Evolutionary conservation across 1,140 invertebrate genomes (phyloP), one percentile per base, ranked within the genome.

Genomic region (Cydia fagiglandana): DNA sequence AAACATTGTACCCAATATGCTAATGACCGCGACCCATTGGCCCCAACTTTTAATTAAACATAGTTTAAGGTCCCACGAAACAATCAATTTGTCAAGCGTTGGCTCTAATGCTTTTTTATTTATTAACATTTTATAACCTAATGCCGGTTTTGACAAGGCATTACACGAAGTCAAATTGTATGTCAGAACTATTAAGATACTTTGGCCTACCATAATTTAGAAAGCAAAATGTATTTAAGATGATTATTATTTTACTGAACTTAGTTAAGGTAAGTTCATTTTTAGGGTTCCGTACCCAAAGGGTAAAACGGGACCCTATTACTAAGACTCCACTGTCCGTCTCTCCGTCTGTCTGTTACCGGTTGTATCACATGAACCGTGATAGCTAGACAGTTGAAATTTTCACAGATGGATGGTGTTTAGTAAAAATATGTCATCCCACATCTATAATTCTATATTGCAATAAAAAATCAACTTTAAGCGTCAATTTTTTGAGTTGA

Each of bases 41-140:
- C 30, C 66, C 80, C 73, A 82, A 80, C 74, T 50, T 81, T 80
- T 76, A 78, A 64, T 28, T 75, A 73, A 81, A 73, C 76, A 66
- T 30, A 50, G 28, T 66, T 70, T 70, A 70, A 70, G 70, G 66
- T 75, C 45, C 45, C 56, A 64, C 56, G 74, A 79, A 78, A 86
- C 81, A 84, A 84, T 84, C 82, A 83, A 86, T 86, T 86, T 84
- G 84, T 86, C 84, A 86, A 84, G 77, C 79, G 45, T 45, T 56
- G 70, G 56, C 73, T 75, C 79, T 76, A 84, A 83, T 80, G 74
- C 73, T 83, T 84, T 81, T 81, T 79, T 79, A 78, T 79, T 80
- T 79, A 78, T 80, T 73, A 76, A 66, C 79, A 78, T 78, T 80
- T 79, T 78, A 80, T 73, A 76, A 50, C 47, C 64, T 64, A 73